Evolutionary conservation across 2,888 invertebrate genomes (phyloP).

Genomic region (Uloborus plumipes): DNA sequence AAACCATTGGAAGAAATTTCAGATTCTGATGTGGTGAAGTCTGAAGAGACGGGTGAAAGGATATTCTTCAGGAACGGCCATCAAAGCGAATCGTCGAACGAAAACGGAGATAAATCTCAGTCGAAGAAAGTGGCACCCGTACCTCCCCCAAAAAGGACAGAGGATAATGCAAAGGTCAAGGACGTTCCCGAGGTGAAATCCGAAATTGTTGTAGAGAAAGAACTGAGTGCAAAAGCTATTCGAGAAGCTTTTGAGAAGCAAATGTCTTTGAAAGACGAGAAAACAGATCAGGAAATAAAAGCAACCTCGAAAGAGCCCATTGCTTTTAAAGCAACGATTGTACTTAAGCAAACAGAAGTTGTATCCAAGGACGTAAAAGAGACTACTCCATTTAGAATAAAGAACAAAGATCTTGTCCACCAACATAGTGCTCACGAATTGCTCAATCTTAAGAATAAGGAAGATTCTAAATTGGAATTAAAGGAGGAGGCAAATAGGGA

Average conservation of each 20-base stretch:
- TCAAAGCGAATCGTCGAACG: not conserved
- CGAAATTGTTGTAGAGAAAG: conserved; percentile 7
- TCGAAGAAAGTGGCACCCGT: conserved; percentile 47
- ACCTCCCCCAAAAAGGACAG: conserved; percentile 46
- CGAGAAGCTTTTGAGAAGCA: conserved; percentile 42
- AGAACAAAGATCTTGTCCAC: conserved; percentile 58
- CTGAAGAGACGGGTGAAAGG: conserved; percentile 55
- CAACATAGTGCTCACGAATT: conserved; percentile 61
- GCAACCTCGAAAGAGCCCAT: conserved; percentile 42
- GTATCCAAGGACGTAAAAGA: conserved; percentile 43
- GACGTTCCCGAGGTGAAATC: conserved; percentile 7
- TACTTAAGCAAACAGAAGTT: conserved; percentile 57
- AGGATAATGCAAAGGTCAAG: conserved; percentile 22
- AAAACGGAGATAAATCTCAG: not conserved
- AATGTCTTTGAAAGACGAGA: conserved; percentile 27
- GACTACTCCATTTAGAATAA: conserved; percentile 41
- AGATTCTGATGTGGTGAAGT: conserved; percentile 35
- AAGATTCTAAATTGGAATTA: conserved; percentile 21
- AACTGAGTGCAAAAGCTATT: conserved; percentile 33
- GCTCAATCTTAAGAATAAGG: conserved; percentile 41
- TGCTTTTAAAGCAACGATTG: conserved; percentile 59
- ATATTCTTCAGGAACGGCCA: conserved; percentile 25
- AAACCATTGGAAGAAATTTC: not conserved
- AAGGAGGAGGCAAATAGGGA: conserved; percentile 26
- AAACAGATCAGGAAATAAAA: conserved; percentile 15